phyloP scores from a whole-genome alignment of 1,140 invertebrate species.

The Caenorhabditis latens region DNA sequence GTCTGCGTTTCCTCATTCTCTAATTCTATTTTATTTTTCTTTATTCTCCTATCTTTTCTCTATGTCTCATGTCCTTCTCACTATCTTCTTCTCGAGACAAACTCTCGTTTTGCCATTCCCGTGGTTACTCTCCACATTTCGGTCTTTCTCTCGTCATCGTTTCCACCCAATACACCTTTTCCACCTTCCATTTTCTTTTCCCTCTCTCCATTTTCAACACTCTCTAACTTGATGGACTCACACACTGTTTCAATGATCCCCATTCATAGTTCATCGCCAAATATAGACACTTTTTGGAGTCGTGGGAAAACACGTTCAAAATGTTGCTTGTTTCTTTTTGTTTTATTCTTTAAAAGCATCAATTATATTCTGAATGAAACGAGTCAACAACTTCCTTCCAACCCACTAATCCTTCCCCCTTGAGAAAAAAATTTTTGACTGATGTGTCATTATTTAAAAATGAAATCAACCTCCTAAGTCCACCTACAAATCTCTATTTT shows the following conservation, averaged over 20 bases:
- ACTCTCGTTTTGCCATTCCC: constrained; percentile 20
- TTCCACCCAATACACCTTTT: neutral
- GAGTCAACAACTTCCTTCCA: too few species aligned
- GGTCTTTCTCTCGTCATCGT: constrained; percentile 28
- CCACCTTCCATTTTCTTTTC: neutral
- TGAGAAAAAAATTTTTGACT: neutral
- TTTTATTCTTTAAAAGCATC: neutral
- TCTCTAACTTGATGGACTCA: neutral
- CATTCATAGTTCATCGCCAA: constrained; percentile 17
- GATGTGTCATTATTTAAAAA: neutral
- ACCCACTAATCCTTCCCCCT: too few species aligned
- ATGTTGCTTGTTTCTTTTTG: neutral
- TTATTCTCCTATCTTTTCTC: neutral
- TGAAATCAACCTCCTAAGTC: too few species aligned
- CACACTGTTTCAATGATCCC: constrained; percentile 24
- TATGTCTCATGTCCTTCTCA: constrained; percentile 5
- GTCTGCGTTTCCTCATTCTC: neutral
- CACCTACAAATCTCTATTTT: too few species aligned
- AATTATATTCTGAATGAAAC: too few species aligned
- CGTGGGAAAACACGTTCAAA: constrained; percentile 14
- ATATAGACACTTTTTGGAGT: constrained; percentile 7
- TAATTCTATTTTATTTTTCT: neutral
- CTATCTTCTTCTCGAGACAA: constrained; percentile 22
- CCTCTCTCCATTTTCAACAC: neutral
- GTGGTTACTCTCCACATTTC: constrained; percentile 45